phyloP scores from a whole-genome alignment of 2,888 invertebrate species.

The Thecophora atra region DNA sequence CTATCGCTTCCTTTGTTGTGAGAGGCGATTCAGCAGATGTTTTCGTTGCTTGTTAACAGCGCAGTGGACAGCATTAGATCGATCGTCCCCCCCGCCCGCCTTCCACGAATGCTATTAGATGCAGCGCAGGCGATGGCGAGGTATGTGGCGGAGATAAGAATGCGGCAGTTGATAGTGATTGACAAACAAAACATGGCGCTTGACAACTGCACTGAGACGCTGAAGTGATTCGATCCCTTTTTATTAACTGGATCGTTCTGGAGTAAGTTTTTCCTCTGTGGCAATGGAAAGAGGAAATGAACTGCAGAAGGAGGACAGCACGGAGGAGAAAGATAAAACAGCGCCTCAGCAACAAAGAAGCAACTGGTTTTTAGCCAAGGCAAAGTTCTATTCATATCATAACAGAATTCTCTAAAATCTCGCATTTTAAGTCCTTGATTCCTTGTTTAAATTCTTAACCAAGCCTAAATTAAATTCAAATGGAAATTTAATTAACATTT shows the following conservation, averaged over 20 bases:
- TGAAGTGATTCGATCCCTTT: conserved; percentile 6
- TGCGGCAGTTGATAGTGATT: conserved; percentile 9
- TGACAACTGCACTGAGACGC: conserved; percentile 5
- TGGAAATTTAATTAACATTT: no score
- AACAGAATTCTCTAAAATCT: no score
- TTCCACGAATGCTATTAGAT: background rate
- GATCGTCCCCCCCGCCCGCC: background rate
- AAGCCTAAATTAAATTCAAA: no score
- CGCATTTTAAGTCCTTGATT: no score
- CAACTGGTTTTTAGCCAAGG: no score
- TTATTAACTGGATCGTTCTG: background rate
- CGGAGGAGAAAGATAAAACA: background rate
- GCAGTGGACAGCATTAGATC: background rate
- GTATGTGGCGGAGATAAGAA: background rate
- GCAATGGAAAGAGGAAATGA: background rate
- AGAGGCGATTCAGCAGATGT: background rate
- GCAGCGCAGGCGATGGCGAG: background rate
- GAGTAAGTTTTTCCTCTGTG: background rate
- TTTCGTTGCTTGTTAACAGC: background rate
- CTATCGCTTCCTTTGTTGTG: background rate
- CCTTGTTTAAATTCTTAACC: no score
- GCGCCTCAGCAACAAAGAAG: background rate
- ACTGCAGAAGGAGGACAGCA: background rate
- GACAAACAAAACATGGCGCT: conserved; percentile 3
- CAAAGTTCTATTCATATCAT: no score